Base-by-base conservation (phyloP, 2,888 invertebrate genomes). In the Yponomeuta cagnagella region DNA sequence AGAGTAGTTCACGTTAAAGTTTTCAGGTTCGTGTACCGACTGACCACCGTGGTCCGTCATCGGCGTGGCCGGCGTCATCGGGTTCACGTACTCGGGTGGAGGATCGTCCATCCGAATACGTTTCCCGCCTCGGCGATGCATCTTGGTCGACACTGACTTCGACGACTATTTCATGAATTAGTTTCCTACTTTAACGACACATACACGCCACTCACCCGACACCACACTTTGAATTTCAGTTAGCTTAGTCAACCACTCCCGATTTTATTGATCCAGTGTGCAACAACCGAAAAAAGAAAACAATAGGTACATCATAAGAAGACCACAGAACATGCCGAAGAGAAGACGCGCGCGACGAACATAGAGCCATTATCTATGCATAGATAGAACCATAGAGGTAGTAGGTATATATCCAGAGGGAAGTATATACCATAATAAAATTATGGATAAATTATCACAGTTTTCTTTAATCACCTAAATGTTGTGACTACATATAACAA, bases 21-120 rank as follows among this genome's bases (percentile, higher is more conserved):
- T 91, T 70, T 92, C 91, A 2, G 89, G 89, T 76, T 94, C 94
- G 73, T 90, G 90, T 8, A 90, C 84, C 0, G 92, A 91, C 73
- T 87, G 90, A 12, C 90, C 93, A 6, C 93, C 93, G 74, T 93
- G 93, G 65, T 94, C 94, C 12, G 93, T 93, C 82, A 92, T 89
- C 2, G 93, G 92, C 65, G 91, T 91, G 6, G 91, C 89, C 66
- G 91, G 91, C 48, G 92, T 91, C 87, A 90, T 88, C 0, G 95
- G 95, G 76, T 95, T 96, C 63, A 97, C 97, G 83, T 96, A 97
- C 82, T 97, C 97, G 73, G 96, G 96, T 70, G 97, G 97, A 73
- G 96, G 96, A 87, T 97, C 97, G 88, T 97, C 97, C 97, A 98
- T 97, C 74, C 97, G 96, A 82, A 97, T 97, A 76, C 97, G 94